Evolutionary conservation across 2,797 vertebrate genomes (phyloP).

Genomic region (Sebastes iracundus): DNA sequence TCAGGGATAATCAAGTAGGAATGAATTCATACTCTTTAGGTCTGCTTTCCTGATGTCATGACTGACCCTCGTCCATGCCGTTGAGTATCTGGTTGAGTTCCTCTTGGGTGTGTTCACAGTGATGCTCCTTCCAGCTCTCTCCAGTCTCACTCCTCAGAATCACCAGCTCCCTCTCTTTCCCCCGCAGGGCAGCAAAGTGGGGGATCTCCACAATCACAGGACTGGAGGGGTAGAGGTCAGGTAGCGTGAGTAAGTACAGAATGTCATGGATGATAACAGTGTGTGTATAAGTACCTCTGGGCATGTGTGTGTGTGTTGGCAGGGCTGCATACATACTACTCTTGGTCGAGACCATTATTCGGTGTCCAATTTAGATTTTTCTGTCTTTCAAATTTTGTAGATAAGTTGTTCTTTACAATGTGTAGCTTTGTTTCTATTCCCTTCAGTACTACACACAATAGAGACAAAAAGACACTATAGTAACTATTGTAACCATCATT

Average conservation of each 20-base stretch:
- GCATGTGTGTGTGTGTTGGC: background rate
- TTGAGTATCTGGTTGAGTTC: slow-evolving; percentile 97
- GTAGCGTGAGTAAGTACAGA: background rate
- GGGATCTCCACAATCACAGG: slow-evolving; percentile 99
- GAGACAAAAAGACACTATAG: background rate
- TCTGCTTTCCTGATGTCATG: background rate
- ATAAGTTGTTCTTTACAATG: background rate
- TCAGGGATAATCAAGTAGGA: background rate
- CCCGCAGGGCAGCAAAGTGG: slow-evolving; percentile 96
- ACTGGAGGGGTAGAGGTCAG: slow-evolving; percentile 75
- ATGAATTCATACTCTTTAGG: background rate
- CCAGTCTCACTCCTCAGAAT: slow-evolving; percentile 96
- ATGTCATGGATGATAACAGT: background rate
- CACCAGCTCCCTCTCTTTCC: slow-evolving; percentile 95
- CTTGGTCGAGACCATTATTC: background rate
- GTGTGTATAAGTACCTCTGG: background rate
- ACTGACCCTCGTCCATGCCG: slow-evolving; percentile 96
- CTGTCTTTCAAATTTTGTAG: background rate
- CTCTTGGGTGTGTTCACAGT: slow-evolving; percentile 94
- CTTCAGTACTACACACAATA: background rate
- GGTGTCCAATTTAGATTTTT: background rate
- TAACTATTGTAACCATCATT: background rate
- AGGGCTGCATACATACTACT: background rate
- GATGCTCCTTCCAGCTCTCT: slow-evolving; percentile 98
- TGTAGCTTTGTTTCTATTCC: background rate